Evolutionary conservation across 1,140 invertebrate genomes (phyloP).

Genomic region (Panagrolaimus sp.): DNA sequence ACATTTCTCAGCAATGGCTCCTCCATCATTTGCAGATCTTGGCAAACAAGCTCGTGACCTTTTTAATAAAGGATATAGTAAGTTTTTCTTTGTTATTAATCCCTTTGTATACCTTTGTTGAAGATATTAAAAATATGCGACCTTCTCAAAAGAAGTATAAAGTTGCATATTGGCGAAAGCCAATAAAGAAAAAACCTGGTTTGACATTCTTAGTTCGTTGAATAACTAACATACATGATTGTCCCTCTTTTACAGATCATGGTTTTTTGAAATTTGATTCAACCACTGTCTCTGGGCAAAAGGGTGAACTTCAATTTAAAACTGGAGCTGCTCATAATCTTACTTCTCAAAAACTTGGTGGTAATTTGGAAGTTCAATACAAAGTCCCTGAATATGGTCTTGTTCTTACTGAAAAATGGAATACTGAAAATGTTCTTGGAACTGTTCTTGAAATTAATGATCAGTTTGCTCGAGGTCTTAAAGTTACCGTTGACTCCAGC

Average conservation of each 20-base stretch:
- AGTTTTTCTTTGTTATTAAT: constrained; percentile 49
- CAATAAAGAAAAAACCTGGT: neutral
- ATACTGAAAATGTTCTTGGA: constrained; percentile 87
- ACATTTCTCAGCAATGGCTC: constrained; percentile 67
- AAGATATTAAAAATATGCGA: neutral
- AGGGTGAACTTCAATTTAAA: constrained; percentile 55
- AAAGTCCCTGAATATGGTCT: constrained; percentile 63
- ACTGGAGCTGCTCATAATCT: constrained; percentile 50
- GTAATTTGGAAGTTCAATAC: constrained; percentile 56
- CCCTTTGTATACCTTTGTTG: neutral
- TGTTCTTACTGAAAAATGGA: constrained; percentile 96
- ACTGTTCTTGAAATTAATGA: constrained; percentile 86
- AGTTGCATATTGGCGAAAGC: neutral
- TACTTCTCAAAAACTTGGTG: constrained; percentile 46
- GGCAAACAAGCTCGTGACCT: constrained; percentile 90
- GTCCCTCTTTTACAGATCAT: constrained; percentile 43
- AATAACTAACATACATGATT: too few species aligned
- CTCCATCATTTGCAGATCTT: constrained; percentile 86
- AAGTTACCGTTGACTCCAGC: constrained; percentile 79
- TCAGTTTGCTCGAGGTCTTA: constrained; percentile 78
- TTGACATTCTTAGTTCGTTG: constrained; percentile 4
- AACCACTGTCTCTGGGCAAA: constrained; percentile 41
- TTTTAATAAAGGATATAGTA: constrained; percentile 86
- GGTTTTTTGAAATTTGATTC: constrained; percentile 56
- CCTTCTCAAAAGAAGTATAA: neutral